Evolutionary conservation across 2,797 vertebrate species (phyloP).

Genomic region (Bradypus variegatus): DNA sequence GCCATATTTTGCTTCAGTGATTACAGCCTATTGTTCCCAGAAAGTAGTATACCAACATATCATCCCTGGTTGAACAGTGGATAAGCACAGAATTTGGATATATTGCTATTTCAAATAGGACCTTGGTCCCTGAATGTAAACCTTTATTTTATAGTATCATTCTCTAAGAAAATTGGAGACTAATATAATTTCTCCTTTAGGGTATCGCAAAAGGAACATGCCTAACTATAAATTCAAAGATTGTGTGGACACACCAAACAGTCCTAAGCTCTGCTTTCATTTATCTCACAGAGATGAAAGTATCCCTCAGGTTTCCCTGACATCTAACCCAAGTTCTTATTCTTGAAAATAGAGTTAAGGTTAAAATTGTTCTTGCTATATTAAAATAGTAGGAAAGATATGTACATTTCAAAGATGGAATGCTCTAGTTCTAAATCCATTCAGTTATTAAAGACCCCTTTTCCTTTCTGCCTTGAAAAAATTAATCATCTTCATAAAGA

Average conservation of each 20-base stretch:
- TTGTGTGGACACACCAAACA: too few relatives aligned
- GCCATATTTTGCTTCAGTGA: background rate
- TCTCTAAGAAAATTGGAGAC: background rate
- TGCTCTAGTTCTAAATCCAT: background rate
- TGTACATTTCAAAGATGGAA: background rate
- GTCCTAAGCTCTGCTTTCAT: too few relatives aligned
- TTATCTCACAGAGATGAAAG: background rate
- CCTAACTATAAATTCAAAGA: too few relatives aligned
- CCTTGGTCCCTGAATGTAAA: background rate
- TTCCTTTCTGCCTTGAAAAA: slow-evolving; percentile 18
- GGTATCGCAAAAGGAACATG: background rate
- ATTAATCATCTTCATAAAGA: background rate
- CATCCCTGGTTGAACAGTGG: background rate
- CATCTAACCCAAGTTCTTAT: background rate
- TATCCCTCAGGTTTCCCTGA: background rate
- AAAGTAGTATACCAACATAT: background rate
- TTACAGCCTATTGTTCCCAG: background rate
- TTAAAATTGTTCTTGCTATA: background rate
- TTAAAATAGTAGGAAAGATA: background rate
- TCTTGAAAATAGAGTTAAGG: background rate
- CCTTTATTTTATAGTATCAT: background rate
- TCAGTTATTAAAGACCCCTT: background rate
- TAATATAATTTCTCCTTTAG: background rate
- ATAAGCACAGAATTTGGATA: background rate
- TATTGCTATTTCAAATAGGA: background rate